phyloP scores from a whole-genome alignment of 2,888 invertebrate genomes.

The Leptinotarsa rubiginosa region DNA sequence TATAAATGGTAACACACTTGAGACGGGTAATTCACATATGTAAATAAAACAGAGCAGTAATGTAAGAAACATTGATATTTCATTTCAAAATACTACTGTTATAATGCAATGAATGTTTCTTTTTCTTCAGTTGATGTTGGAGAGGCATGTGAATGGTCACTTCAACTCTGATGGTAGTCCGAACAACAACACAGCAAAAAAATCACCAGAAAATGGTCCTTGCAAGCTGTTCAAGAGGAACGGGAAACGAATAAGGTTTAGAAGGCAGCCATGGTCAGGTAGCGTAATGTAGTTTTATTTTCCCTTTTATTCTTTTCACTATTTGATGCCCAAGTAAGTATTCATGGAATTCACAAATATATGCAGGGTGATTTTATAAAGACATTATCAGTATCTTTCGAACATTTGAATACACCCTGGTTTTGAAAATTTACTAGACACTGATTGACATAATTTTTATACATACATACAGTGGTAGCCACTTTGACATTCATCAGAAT shows the following conservation, averaged over 20 bases:
- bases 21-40: too few relatives aligned
- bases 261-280: conserved; percentile 93
- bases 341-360: conserved; percentile 30
- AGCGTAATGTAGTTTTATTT: conserved; percentile 58
- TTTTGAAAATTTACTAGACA: neutral
- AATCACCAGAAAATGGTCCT: conserved; percentile 80
- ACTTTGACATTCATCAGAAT: too few relatives aligned
- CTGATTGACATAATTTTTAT: neutral
- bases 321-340: conserved; percentile 40
- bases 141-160: conserved; percentile 94
- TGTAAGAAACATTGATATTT: too few relatives aligned
- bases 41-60: too few relatives aligned
- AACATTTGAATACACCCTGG: conserved; percentile 8
- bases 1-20: too few relatives aligned
- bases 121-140: conserved; percentile 78
- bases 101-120: neutral
- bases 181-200: conserved; percentile 74
- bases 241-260: conserved; percentile 87
- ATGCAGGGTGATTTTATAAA: conserved; percentile 42
- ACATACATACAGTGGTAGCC: neutral
- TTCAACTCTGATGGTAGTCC: conserved; percentile 78
- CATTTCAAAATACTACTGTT: too few relatives aligned
- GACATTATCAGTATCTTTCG: conserved; percentile 22
- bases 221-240: conserved; percentile 86
- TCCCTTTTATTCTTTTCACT: conserved; percentile 25